Base-by-base conservation (phyloP, 2,888 invertebrate species). In the Stomorhina lunata region DNA sequence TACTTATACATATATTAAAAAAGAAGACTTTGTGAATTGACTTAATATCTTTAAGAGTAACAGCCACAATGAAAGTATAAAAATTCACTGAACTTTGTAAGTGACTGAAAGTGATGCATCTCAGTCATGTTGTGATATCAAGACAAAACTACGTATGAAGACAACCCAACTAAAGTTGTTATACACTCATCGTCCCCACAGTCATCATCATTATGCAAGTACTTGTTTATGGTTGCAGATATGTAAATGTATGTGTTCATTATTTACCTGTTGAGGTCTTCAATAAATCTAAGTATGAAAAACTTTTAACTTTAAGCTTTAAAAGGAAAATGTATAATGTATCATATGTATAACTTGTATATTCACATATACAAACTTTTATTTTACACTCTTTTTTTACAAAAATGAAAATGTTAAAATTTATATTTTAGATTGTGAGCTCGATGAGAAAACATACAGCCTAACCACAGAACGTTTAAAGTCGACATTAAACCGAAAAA, bases 71-170 rank as follows among this genome's bases (percentile, higher is more conserved):
- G 55, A 32, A 9, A 34, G n/a, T 6, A 34, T 9, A 27, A 27
- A 45, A 43, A 32, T 17, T 2, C 17, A 50, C 25, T 69, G 22
- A 37, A 63, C 37, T n/a, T n/a, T 45, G 45, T 37, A 65, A 65
- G 48, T 55, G 69, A 57, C 63, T 45, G n/a, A 22, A 55, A 71
- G 40, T 59, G 45, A 55, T 61, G 15, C 63, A 75, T 61, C 27
- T 22, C 4, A 32, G 10, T 65, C 34, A n/a, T 37, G 32, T 15
- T 45, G 32, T 22, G 37, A 27, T 20, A 3, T 29, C 27, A 72
- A 22, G 5, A 40, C n/a, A 32, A 48, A 17, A 48, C 4, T 37
- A 12, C n/a, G n/a, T 37, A 27, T 40, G 10, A 22, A 12, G 59
- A 69, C 22, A 15, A 20, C 15, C 55, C 34, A 53, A 17, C 27